These are phyloP conservation scores for Notolabrus celidotus DNA, from an alignment of 2,797 vertebrate genomes.

Conservation along the genomic window DNA sequence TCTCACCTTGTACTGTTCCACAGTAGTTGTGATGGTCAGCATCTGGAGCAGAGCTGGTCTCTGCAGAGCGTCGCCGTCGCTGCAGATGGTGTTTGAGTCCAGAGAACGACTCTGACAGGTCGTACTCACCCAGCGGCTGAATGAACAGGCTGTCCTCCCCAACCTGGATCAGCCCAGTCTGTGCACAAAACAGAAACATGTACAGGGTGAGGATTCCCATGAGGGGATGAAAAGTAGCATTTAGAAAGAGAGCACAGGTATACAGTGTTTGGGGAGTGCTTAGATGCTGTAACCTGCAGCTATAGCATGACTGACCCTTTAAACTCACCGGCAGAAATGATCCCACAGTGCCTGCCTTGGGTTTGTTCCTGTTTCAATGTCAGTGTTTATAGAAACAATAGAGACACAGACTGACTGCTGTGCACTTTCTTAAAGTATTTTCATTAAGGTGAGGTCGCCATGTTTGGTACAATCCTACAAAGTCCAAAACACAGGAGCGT, in stretches of 20 bases:
- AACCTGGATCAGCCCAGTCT: constrained; percentile 92
- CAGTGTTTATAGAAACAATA: too few species aligned
- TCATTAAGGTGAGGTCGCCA: neutral
- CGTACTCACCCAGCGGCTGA: constrained; percentile 84
- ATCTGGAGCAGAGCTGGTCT: constrained; percentile 8
- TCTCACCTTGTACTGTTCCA: constrained; percentile 89
- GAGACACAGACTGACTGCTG: too few species aligned
- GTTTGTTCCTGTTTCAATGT: too few species aligned
- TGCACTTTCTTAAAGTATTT: neutral
- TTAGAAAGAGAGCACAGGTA: too few species aligned
- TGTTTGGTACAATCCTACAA: too few species aligned
- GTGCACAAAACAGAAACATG: constrained; percentile 36
- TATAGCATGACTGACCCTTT: neutral
- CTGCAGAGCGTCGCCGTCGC: constrained; percentile 78
- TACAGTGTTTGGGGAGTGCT: neutral
- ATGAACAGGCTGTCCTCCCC: constrained; percentile 90
- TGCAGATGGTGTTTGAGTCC: constrained; percentile 86
- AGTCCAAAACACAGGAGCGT: too few species aligned
- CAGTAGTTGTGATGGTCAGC: constrained; percentile 73
- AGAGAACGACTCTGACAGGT: constrained; percentile 78
- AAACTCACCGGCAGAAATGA: neutral
- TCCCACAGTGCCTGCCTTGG: neutral
- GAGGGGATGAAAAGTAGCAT: neutral
- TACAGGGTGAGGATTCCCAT: neutral
- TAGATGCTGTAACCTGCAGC: neutral